Evolutionary conservation across 2,113 vertebrate genomes (phyloP), one percentile per base, ranked within the genome.

Genomic region (Pogona vitticeps): DNA sequence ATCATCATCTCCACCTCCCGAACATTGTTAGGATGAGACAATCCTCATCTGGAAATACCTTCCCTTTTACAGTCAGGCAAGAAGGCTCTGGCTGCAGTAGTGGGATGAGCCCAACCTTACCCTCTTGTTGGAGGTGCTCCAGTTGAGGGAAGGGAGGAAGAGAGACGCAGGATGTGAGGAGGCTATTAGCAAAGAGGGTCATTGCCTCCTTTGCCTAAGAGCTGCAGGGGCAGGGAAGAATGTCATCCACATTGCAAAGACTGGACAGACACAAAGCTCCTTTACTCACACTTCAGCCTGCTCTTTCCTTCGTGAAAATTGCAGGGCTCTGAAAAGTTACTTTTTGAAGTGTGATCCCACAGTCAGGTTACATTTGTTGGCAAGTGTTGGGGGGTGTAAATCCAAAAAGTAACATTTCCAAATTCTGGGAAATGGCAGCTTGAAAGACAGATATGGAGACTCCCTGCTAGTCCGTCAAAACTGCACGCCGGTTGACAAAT

Each of bases 51-150:
- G 76, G 84, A 93, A 95, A 97, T 97, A 96, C 95, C 95, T 98
- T 97, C 96, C 97, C 97, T 97, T 98, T 97, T 97, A 96, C 96
- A 97, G 97, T 93, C 96, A 97, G 94, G 40, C 88, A 93, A 88
- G 95, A 94, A 8, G 84, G 86, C 85, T 21, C 77, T 67, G 40
- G n/a, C 86, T 84, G 46, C 23, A 46, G 6, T 80, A 15, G 59
- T 7, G 72, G 78, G 83, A 77, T 82, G 82, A 86, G 59, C 58
- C 40, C 52, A 65, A 58, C 42, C 59, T 84, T 46, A 58, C 31
- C 36, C 33, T 84, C 7, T 59, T 56, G 36, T 76, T 80, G 82
- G 26, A 88, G n/a, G 70, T 40, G 61, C 15, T 83, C 67, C 76
- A 83, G 67, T 38, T 73, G 56, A n/a, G 14, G 33, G 71, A 18